Evolutionary conservation across 2,113 vertebrate species (phyloP).

Genomic region (Chroicocephalus ridibundus): DNA sequence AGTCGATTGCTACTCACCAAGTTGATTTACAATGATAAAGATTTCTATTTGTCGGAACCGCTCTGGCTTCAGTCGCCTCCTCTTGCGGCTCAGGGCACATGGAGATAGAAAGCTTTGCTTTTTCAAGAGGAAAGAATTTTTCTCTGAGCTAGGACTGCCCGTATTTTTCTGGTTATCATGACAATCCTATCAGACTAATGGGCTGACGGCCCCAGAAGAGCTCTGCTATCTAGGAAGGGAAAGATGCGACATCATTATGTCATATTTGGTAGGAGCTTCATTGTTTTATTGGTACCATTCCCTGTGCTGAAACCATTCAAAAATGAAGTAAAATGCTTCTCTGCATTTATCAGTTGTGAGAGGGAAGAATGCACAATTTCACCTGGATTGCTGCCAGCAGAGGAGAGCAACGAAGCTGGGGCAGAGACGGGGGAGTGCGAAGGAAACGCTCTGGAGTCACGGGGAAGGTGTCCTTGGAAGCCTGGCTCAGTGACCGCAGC

Average conservation of each 20-base stretch:
- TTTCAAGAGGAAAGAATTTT: conserved; percentile 11
- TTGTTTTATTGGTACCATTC: conserved; percentile 38
- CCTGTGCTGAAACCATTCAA: background rate
- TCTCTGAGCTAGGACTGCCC: background rate
- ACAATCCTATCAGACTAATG: conserved; percentile 23
- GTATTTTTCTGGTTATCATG: conserved; percentile 39
- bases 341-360: background rate
- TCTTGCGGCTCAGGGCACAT: background rate
- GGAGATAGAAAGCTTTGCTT: conserved; percentile 20
- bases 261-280: conserved; percentile 21
- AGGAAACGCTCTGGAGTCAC: background rate
- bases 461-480: background rate
- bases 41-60: conserved; percentile 35
- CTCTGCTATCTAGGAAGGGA: conserved; percentile 22
- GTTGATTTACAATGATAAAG: conserved; percentile 59
- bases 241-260: background rate
- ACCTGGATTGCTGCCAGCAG: background rate
- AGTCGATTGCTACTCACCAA: conserved; percentile 42
- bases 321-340: conserved; percentile 14
- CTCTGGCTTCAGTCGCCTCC: background rate
- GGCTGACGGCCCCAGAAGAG: background rate
- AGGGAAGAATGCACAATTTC: background rate
- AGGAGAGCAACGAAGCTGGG: background rate
- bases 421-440: background rate
- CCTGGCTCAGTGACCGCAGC: background rate